Evolutionary conservation across 2,113 vertebrate genomes (phyloP).

Genomic region (Pan paniscus): DNA sequence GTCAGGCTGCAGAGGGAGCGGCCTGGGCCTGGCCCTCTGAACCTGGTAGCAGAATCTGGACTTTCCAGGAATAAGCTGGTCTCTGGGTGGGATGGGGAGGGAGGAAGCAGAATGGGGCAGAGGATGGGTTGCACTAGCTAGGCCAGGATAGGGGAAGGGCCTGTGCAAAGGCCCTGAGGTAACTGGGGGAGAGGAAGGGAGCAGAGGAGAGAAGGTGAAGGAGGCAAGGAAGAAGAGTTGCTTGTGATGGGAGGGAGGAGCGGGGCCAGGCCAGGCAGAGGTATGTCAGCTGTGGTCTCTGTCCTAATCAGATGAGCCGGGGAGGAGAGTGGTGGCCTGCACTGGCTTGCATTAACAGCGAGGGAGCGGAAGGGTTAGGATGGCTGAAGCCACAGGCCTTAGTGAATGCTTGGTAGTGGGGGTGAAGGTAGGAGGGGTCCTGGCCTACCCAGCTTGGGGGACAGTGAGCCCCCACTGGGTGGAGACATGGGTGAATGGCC

Average conservation of each 20-base stretch:
- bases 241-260: neutral
- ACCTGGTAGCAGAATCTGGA: neutral
- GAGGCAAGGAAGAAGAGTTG: neutral
- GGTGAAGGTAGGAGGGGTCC: neutral
- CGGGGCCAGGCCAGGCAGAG: too few species aligned
- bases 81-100: neutral
- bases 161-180: neutral
- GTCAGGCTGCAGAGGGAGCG: neutral
- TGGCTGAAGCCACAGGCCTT: neutral
- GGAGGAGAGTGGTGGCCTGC: too few species aligned
- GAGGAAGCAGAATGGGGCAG: neutral
- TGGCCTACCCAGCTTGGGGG: neutral
- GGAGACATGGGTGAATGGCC: rapidly evolving
- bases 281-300: too few species aligned
- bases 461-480: neutral
- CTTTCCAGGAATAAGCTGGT: neutral
- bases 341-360: too few species aligned
- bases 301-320: too few species aligned
- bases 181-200: neutral
- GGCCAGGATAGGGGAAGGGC: neutral
- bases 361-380: too few species aligned
- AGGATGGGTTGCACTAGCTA: neutral
- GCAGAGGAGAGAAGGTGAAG: neutral
- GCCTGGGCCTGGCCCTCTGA: neutral
- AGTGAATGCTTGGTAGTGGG: neutral